A percentile compares a stretch with the other conserved stretches of the same genome.
These are phyloP conservation scores for Drosophila saltans DNA, from an alignment of 1,140 invertebrate species.

Conservation along the genomic window DNA sequence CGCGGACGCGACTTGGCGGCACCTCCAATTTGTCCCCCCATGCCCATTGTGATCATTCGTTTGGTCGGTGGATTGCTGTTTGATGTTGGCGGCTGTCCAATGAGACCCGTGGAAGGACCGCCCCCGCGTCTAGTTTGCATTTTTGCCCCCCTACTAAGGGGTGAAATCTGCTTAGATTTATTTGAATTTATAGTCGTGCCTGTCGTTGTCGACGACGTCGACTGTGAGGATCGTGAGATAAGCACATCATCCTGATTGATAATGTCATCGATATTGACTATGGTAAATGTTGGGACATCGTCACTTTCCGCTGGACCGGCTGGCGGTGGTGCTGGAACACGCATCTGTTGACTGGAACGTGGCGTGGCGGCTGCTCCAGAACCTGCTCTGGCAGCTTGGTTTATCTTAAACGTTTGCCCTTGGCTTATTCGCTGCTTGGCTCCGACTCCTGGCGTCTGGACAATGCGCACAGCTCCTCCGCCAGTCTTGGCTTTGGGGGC, in stretches of 20 bases:
- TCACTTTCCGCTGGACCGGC: slow-evolving; percentile 16
- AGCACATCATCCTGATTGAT: slow-evolving; percentile 81
- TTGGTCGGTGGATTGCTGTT: slow-evolving; percentile 13
- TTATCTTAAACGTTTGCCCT: slow-evolving; percentile 3
- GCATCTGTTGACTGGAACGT: slow-evolving; percentile 1
- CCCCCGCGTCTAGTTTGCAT: neutral
- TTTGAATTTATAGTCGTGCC: neutral
- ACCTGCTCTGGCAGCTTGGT: neutral
- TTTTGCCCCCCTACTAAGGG: neutral
- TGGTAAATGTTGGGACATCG: slow-evolving; percentile 79
- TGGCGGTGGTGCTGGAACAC: neutral
- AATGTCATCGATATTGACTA: slow-evolving; percentile 81
- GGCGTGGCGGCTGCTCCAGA: neutral
- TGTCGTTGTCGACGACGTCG: neutral
- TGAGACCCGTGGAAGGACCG: neutral
- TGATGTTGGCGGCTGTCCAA: neutral
- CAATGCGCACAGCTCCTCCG: neutral
- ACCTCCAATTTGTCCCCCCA: neutral
- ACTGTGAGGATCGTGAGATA: slow-evolving; percentile 55
- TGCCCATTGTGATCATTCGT: slow-evolving; percentile 6
- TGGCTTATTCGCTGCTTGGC: neutral
- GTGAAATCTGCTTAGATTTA: slow-evolving; percentile 5
- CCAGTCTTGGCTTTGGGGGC: neutral
- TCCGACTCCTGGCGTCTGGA: neutral
- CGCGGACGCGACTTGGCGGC: slow-evolving; percentile 68